These are phyloP conservation scores for Tadarida brasiliensis DNA, from an alignment of 2,797 vertebrate genomes.

Conservation along the genomic window DNA sequence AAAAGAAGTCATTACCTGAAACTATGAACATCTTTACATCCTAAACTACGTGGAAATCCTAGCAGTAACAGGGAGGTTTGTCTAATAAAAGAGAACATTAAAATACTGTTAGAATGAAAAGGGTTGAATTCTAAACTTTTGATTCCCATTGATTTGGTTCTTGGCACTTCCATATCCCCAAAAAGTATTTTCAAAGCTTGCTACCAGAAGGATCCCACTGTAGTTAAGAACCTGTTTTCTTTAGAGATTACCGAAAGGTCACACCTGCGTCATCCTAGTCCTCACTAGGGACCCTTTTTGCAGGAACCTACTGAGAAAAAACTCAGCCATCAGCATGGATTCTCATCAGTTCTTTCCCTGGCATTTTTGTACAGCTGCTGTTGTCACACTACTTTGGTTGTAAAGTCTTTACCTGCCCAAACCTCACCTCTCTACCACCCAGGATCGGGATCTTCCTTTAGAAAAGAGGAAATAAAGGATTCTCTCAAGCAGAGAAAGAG, in stretches of 20 bases:
- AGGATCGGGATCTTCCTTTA: background rate
- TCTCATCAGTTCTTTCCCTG: background rate
- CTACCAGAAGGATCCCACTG: background rate
- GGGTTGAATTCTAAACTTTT: background rate
- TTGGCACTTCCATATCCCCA: background rate
- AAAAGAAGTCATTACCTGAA: background rate
- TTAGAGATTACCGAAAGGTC: background rate
- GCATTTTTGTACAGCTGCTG: background rate
- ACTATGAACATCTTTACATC: background rate
- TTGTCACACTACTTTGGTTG: background rate
- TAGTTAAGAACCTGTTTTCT: background rate
- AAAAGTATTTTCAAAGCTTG: background rate
- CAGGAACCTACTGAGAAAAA: background rate
- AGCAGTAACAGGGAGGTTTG: background rate
- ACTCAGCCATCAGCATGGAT: background rate
- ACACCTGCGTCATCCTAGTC: background rate
- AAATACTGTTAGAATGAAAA: background rate
- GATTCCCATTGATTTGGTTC: background rate
- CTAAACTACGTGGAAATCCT: background rate
- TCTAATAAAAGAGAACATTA: background rate
- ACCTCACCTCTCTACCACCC: background rate
- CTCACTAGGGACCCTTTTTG: background rate
- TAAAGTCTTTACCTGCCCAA: background rate
- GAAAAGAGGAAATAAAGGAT: background rate
- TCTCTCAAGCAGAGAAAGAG: background rate